Conservation (phyloP, 2,888 invertebrate species). For the Sinodicranocentrus sp. region DNA sequence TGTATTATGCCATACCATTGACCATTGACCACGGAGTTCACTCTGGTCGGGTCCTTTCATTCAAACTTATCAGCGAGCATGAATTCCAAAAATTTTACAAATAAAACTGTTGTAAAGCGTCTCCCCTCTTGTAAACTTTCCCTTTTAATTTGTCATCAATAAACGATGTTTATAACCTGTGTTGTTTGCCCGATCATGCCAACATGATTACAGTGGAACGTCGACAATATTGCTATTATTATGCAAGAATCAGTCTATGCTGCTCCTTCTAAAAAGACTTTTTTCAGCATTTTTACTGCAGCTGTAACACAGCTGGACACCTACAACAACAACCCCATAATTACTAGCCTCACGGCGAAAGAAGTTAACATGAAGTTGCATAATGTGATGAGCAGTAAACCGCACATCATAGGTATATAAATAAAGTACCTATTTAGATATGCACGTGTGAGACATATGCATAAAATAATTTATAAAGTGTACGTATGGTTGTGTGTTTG, state of each 20-base stretch:
- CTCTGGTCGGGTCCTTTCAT: too few species aligned
- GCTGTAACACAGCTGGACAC: constrained; percentile 53
- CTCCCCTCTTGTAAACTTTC: constrained; percentile 2
- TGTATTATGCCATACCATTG: too few species aligned
- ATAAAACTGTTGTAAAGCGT: too few species aligned
- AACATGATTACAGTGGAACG: not conserved
- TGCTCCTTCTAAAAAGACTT: not conserved
- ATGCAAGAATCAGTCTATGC: not conserved
- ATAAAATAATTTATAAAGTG: too few species aligned
- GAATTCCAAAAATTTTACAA: too few species aligned
- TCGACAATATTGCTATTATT: not conserved
- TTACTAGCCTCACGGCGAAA: constrained; percentile 50
- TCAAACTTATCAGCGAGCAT: too few species aligned
- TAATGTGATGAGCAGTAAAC: constrained; percentile 36
- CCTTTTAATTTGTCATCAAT: constrained; percentile 26
- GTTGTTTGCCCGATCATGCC: constrained; percentile 16
- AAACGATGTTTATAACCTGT: not conserved
- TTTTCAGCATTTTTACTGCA: constrained; percentile 44
- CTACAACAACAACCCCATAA: constrained; percentile 42
- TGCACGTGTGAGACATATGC: not conserved
- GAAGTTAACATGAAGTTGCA: constrained; percentile 15
- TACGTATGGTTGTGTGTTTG: not conserved
- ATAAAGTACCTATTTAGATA: not conserved
- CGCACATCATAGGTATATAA: not conserved
- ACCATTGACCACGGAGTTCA: too few species aligned